Evolutionary conservation across 2,888 invertebrate species (phyloP), one percentile per base, ranked within the genome.

Genomic region (Philaethria dido): DNA sequence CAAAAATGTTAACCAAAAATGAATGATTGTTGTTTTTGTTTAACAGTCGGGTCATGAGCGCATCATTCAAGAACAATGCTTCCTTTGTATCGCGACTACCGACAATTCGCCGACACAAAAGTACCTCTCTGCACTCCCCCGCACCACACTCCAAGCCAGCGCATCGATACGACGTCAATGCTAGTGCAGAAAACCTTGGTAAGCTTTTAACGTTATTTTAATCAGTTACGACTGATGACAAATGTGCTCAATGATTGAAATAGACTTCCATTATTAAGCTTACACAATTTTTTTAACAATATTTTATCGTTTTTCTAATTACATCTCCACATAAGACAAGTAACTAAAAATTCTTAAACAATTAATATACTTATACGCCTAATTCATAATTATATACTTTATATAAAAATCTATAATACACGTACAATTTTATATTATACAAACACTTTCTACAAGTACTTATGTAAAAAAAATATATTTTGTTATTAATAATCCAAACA

Each of bases 11-110:
- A 25, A 20, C 50, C 29, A 50, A 45, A 64, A 64, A 50, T 20
- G 54, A 65, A 74, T 75, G 69, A 75, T 72, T 50, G 68, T 68
- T 69, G 66, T 78, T 74, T 75, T 72, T 69, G 72, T 77, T 86
- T 82, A 84, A 80, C 93, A 96, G 95, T 92, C 94, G 95, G 82
- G 95, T 95, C 87, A 92, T 92, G 90, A 89, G 93, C 83, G 95
- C 96, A 83, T 97, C 97, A 88, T 98, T 97, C 94, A 97, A 98
- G 94, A 97, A 97, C 94, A 98, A 98, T 92, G 96, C 97, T 77
- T 98, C 98, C 66, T 98, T 98, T 93, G 97, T 98, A 86, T 97
- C 97, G 81, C 95, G 98, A 77, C 94, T 98, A 88, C 97, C 98
- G 78, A 97, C 97, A 73, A 97, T 97, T 87, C 94, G 97, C 70